phyloP scores from a whole-genome alignment of 2,888 invertebrate genomes.

The Plagodis pulveraria region DNA sequence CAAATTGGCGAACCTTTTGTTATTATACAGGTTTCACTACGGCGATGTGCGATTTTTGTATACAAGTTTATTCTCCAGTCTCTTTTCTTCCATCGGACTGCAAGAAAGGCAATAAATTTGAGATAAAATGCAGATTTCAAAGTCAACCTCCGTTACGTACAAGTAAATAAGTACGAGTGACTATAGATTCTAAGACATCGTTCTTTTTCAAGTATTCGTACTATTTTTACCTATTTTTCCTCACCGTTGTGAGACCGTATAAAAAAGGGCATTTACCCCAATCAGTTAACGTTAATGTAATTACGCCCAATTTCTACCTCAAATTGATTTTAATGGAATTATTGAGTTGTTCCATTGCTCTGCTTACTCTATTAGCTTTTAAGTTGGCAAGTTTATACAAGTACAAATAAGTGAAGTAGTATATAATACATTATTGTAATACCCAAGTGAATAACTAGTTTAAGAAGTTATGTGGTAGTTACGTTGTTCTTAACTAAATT shows the following conservation, averaged over 20 bases:
- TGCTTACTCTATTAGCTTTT: slow-evolving; percentile 20
- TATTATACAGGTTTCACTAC: too few species aligned
- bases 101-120: too few species aligned
- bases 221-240: slow-evolving; percentile 40
- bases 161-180: too few species aligned
- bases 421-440: not conserved
- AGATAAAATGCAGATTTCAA: too few species aligned
- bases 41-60: too few species aligned
- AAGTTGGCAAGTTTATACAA: slow-evolving; percentile 10
- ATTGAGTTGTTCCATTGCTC: slow-evolving; percentile 30
- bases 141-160: too few species aligned
- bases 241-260: too few species aligned
- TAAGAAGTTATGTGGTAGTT: slow-evolving; percentile 1
- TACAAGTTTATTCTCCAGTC: too few species aligned
- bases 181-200: not conserved
- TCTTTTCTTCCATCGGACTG: too few species aligned
- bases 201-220: slow-evolving; percentile 36
- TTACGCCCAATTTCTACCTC: slow-evolving; percentile 32
- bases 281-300: slow-evolving; percentile 43
- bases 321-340: slow-evolving; percentile 36
- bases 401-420: not conserved
- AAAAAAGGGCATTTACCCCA: slow-evolving; percentile 43
- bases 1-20: too few species aligned
- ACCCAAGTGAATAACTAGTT: not conserved
- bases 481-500: not conserved